Evolutionary conservation across 2,888 invertebrate genomes (phyloP), one percentile per base, ranked within the genome.

Genomic region (Latrodectus elegans): DNA sequence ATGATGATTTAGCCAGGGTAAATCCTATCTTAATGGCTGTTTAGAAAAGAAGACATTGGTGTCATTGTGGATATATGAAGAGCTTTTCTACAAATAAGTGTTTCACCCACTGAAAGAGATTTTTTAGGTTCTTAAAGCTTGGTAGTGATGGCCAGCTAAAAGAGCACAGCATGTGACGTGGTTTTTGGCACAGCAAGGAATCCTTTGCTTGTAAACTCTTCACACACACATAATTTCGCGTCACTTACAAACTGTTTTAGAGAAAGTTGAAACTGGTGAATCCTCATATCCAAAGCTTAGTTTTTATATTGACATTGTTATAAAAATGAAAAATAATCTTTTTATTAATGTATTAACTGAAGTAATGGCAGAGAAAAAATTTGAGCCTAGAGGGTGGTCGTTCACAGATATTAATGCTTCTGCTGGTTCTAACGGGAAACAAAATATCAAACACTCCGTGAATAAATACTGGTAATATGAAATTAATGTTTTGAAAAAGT

Each of bases 51-150:
- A 67, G 4, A 67, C 8, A 22, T 22, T 22, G 22, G 67, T 17
- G 22, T 67, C n/a, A 67, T 67, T 67, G n/a, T 17, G 22, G 67
- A 67, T 8, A 67, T 0, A 67, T 17, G 3, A 17, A 67, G 10
- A 14, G 22, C 55, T 1, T 8, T 17, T 17, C 1, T 67, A 67
- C 67, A 17, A 80, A 80, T 80, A 80, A 80, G 53, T 80, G 51
- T 80, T 72, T 72, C 22, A 38, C 72, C 55, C 51, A 72, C 17
- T 8, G 51, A 68, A 9, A 70, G 78, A 65, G n/a, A 38, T 38
- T n/a, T 15, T 55, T 72, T 64, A 72, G 64, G 12, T 71, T 71
- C 49, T 71, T 49, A 38, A 38, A 51, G 71, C 38, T 4, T 38
- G 12, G 38, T 12, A 15, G 71, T 14, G 49, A 38, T 51, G 12